A percentile compares a stretch with the other conserved stretches of the same genome.
Evolutionary conservation across 2,113 vertebrate species (phyloP).

Genomic region (Petromus typicus): DNA sequence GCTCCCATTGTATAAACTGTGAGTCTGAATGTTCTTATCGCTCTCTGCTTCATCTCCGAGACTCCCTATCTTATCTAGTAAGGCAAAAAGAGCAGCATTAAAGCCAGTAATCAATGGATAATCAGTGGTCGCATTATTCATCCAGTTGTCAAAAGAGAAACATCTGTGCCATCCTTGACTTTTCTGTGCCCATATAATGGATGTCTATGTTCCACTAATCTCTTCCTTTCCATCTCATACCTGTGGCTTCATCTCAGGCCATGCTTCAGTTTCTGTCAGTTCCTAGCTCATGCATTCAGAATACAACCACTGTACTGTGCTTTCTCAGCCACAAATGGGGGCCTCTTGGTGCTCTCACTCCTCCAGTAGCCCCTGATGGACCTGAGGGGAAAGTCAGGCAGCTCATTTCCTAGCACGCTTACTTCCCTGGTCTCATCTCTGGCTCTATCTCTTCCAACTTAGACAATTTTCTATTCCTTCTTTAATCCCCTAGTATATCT

Average conservation of each 20-base stretch:
- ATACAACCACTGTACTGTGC: background rate
- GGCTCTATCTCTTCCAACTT: background rate
- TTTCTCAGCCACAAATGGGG: background rate
- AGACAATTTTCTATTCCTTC: background rate
- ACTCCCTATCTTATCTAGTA: slow-evolving; percentile 10
- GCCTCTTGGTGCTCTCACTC: background rate
- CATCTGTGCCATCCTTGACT: background rate
- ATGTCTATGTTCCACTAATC: background rate
- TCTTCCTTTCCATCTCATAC: background rate
- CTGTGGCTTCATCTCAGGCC: background rate
- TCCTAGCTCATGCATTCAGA: background rate
- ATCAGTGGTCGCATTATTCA: background rate
- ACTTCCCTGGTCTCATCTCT: background rate
- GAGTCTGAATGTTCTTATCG: background rate
- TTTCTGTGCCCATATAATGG: background rate
- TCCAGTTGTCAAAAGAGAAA: background rate
- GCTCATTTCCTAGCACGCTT: background rate
- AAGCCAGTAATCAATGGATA: slow-evolving; percentile 10
- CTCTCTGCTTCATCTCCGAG: slow-evolving; percentile 23
- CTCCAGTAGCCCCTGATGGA: background rate
- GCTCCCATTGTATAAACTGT: background rate
- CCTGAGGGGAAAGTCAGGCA: background rate
- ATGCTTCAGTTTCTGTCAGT: background rate
- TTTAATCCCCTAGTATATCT: background rate
- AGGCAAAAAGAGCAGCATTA: background rate